Conservation (phyloP, 2,113 vertebrate species). For the Nematolebias whitei region DNA sequence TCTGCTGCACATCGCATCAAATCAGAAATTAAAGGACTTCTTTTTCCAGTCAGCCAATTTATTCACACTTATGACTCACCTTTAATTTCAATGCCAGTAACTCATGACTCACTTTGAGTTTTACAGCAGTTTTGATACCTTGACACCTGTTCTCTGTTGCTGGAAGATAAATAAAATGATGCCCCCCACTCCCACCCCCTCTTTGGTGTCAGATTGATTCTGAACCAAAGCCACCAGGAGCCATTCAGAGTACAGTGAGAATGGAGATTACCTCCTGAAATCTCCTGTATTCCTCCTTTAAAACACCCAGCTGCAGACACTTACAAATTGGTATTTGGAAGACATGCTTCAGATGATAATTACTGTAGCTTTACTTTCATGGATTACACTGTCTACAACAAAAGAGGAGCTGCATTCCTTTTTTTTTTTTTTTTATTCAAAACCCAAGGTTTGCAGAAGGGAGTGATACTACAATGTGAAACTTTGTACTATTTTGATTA, state of each 20-base stretch:
- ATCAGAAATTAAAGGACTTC: slow-evolving; percentile 28
- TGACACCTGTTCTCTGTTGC: slow-evolving; percentile 51
- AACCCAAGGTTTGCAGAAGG: slow-evolving; percentile 40
- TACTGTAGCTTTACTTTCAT: slow-evolving; percentile 69
- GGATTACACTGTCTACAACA: slow-evolving; percentile 64
- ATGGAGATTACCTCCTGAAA: slow-evolving; percentile 63
- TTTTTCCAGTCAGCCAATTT: slow-evolving; percentile 10
- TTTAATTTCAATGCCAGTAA: slow-evolving; percentile 44
- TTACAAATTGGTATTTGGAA: slow-evolving; percentile 65
- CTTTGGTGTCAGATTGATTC: slow-evolving; percentile 38
- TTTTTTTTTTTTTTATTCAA: too few species aligned
- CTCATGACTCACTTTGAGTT: slow-evolving; percentile 42
- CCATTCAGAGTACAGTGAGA: slow-evolving; percentile 45
- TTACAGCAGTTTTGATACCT: slow-evolving; percentile 31
- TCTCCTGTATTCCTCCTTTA: slow-evolving; percentile 57
- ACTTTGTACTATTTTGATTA: slow-evolving; percentile 46
- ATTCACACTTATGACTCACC: slow-evolving; percentile 22
- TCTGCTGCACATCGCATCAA: neutral
- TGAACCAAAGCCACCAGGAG: slow-evolving; percentile 56
- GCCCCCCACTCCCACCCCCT: slow-evolving; percentile 1
- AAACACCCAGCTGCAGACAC: slow-evolving; percentile 60
- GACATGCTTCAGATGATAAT: slow-evolving; percentile 64
- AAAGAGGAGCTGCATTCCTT: slow-evolving; percentile 51
- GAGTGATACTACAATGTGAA: slow-evolving; percentile 34
- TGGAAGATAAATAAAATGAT: slow-evolving; percentile 48